These are phyloP conservation scores for Callyntrura guangdongensis DNA, from an alignment of 2,888 invertebrate genomes.

Conservation along the genomic window DNA sequence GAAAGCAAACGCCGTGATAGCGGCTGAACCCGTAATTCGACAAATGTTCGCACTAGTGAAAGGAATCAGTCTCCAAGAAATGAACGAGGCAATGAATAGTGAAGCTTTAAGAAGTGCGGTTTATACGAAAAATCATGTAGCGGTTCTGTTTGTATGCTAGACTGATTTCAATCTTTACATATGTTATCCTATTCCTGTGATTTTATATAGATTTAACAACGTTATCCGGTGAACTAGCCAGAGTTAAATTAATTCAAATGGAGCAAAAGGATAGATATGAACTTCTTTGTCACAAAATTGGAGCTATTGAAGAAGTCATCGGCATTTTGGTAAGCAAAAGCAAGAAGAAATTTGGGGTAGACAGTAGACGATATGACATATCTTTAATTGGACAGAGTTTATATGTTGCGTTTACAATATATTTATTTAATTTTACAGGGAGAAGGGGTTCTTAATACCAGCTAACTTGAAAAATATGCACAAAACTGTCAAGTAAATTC, in stretches of 20 bases:
- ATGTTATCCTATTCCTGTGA: too few relatives aligned
- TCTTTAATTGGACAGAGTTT: too few relatives aligned
- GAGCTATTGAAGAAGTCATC: constrained; percentile 82
- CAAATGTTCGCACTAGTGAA: constrained; percentile 83
- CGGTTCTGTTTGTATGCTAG: neutral
- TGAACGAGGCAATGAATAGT: constrained; percentile 83
- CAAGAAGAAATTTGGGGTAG: neutral
- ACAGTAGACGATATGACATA: too few relatives aligned
- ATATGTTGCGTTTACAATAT: neutral
- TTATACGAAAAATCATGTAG: too few relatives aligned
- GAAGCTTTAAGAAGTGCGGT: constrained; percentile 84
- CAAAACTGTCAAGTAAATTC: too few relatives aligned
- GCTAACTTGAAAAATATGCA: neutral
- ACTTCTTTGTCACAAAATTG: constrained; percentile 79
- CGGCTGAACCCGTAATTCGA: constrained; percentile 84
- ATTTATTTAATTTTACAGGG: constrained; percentile 43
- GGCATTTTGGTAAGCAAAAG: constrained; percentile 79
- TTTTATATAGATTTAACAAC: constrained; percentile 81
- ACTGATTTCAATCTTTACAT: constrained; percentile 11
- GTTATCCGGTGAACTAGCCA: constrained; percentile 81
- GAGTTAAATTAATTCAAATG: constrained; percentile 81
- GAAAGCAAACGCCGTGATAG: constrained; percentile 84
- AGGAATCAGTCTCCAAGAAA: constrained; percentile 80
- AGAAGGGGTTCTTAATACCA: constrained; percentile 54
- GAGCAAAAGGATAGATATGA: constrained; percentile 81